These are phyloP conservation scores for Trisateles emortualis DNA, from an alignment of 2,888 invertebrate species.

Conservation along the genomic window DNA sequence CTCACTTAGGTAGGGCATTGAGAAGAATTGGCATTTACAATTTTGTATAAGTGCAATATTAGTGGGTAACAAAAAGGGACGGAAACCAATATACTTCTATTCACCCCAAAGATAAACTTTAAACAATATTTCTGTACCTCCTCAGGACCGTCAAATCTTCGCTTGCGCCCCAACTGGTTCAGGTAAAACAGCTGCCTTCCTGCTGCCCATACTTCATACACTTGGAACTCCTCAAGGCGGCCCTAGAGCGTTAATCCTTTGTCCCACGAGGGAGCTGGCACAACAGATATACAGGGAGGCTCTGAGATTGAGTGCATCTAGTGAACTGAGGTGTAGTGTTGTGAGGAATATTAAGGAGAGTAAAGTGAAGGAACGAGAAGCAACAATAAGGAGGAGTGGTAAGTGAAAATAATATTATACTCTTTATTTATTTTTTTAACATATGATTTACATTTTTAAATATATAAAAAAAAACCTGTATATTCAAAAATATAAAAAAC, in stretches of 20 bases:
- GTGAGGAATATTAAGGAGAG: conserved; percentile 93
- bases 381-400: conserved; percentile 93
- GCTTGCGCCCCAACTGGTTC: conserved; percentile 99
- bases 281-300: conserved; percentile 96
- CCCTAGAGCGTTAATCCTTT: conserved; percentile 94
- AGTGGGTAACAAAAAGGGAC: too few relatives aligned
- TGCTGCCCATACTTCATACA: conserved; percentile 94
- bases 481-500: too few relatives aligned
- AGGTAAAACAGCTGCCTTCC: conserved; percentile 98
- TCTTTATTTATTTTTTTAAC: too few relatives aligned
- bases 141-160: conserved; percentile 92
- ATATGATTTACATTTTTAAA: too few relatives aligned
- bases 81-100: too few relatives aligned
- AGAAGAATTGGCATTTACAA: too few relatives aligned
- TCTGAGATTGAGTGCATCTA: conserved; percentile 90
- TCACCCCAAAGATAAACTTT: too few relatives aligned
- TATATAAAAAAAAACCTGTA: too few relatives aligned
- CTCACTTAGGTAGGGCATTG: too few relatives aligned
- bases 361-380: conserved; percentile 90
- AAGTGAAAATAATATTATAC: conserved; percentile 45
- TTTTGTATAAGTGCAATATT: too few relatives aligned
- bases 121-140: too few relatives aligned
- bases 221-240: conserved; percentile 91
- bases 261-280: conserved; percentile 97
- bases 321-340: conserved; percentile 91